These are phyloP conservation scores for Timandra comae DNA, from an alignment of 2,888 invertebrate genomes.

Conservation along the genomic window DNA sequence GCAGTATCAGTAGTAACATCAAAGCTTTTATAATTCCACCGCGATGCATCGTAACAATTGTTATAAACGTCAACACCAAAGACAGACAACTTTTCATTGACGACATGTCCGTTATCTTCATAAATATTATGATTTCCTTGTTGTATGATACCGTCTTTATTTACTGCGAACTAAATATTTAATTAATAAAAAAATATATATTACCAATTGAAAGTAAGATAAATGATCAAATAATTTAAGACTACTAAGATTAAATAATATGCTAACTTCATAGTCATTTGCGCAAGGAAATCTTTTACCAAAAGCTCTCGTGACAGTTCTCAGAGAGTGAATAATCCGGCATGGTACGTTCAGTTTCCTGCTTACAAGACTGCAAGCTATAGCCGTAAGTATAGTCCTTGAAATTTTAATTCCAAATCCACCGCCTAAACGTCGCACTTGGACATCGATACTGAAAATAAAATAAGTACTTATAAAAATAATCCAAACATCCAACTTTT, in stretches of 20 bases:
- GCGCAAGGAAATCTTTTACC: conserved; percentile 65
- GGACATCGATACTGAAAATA: conserved; percentile 79
- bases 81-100: conserved; percentile 28
- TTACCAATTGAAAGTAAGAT: no score
- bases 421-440: conserved; percentile 36
- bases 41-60: conserved; percentile 33
- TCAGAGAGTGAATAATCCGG: conserved; percentile 76
- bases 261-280: conserved; percentile 51
- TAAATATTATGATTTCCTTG: conserved; percentile 58
- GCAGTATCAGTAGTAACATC: conserved; percentile 36
- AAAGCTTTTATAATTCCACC: conserved; percentile 32
- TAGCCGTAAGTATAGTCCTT: conserved; percentile 66
- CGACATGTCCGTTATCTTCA: conserved; percentile 57
- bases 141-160: conserved; percentile 63
- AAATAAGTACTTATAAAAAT: not conserved
- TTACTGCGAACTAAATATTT: conserved; percentile 40
- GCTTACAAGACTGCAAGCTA: conserved; percentile 80
- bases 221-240: no score
- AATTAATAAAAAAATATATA: no score
- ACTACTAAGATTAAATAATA: conserved; percentile 2
- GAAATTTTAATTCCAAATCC: conserved; percentile 83
- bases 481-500: not conserved
- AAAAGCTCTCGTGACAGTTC: conserved; percentile 71
- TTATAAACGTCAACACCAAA: conserved; percentile 23
- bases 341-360: conserved; percentile 76